Percentiles rank a stretch among this genome's conserved stretches.
phyloP scores from a whole-genome alignment of 1,140 invertebrate species.

The Caenorhabditis tropicalis region DNA sequence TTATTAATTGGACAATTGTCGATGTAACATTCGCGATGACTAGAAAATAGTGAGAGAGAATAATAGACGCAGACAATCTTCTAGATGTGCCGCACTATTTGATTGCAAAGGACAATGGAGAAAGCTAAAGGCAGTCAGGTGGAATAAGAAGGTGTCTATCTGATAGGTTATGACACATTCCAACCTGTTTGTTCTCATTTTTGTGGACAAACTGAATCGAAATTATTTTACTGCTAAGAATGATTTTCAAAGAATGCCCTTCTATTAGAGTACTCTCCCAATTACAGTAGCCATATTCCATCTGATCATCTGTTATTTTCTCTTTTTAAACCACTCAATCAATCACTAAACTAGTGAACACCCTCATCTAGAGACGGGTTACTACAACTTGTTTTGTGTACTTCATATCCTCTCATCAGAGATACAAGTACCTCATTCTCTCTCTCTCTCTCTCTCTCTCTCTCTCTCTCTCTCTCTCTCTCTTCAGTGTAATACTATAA shows the following conservation, averaged over 20 bases:
- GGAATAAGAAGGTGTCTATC: conserved; percentile 2
- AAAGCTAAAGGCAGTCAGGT: conserved; percentile 2
- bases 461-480: no score
- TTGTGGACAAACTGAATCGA: not conserved
- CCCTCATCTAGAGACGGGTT: not conserved
- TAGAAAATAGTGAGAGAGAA: not conserved
- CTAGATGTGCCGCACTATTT: conserved; percentile 36
- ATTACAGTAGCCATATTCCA: no score
- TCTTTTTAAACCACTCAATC: conserved; percentile 15
- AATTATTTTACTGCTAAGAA: no score
- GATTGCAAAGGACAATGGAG: conserved; percentile 10
- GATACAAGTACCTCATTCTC: not conserved
- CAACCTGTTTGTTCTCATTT: not conserved
- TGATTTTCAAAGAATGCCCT: not conserved
- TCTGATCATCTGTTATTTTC: no score
- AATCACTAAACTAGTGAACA: conserved; percentile 12
- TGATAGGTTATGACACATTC: not conserved
- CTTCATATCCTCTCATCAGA: conserved; percentile 16
- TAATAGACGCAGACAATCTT: not conserved
- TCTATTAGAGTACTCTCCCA: no score
- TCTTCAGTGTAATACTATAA: conserved; percentile 27
- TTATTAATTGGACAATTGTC: conserved; percentile 38
- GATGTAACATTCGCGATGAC: conserved; percentile 25
- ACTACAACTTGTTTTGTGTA: conserved; percentile 39
- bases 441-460: not conserved